Conservation (phyloP, 2,797 vertebrate genomes). For the Emydoidea blandingii region DNA sequence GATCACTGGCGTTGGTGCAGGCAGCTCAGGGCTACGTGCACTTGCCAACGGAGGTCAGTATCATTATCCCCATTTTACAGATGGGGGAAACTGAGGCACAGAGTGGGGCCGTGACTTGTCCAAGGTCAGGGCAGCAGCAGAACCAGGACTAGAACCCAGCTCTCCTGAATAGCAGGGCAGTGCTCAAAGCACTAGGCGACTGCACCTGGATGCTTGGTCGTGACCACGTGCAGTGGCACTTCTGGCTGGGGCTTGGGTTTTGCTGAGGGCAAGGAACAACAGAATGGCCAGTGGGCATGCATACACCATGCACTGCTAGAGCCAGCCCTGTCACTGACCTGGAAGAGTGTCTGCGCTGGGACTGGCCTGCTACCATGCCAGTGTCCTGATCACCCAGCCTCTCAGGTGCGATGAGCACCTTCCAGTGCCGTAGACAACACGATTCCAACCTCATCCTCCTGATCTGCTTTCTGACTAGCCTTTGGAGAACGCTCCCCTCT, state of each 20-base stretch:
- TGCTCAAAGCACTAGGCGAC: no score
- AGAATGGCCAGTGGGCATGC: fast-evolving
- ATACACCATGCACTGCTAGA: neutral
- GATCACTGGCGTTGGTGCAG: neutral
- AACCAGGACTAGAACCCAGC: no score
- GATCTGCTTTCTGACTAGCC: neutral
- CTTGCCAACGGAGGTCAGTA: no score
- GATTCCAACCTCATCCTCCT: neutral
- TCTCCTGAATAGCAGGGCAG: no score
- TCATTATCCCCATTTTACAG: no score
- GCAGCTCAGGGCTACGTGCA: neutral
- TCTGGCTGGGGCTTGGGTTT: fast-evolving
- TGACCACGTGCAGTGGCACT: neutral
- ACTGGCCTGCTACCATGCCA: neutral
- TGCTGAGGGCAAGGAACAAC: fast-evolving
- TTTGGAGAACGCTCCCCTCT: neutral
- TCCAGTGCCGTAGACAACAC: neutral
- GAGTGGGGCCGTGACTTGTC: no score
- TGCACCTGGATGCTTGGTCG: neutral
- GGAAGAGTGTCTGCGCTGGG: no score
- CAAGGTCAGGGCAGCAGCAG: no score
- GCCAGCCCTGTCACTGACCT: no score
- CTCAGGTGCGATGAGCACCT: neutral
- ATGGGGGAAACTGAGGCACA: no score
- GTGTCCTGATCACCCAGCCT: neutral